A percentile compares a stretch with the other conserved stretches of the same genome.
phyloP scores from a whole-genome alignment of 2,797 vertebrate genomes.

The Crax fasciolata region DNA sequence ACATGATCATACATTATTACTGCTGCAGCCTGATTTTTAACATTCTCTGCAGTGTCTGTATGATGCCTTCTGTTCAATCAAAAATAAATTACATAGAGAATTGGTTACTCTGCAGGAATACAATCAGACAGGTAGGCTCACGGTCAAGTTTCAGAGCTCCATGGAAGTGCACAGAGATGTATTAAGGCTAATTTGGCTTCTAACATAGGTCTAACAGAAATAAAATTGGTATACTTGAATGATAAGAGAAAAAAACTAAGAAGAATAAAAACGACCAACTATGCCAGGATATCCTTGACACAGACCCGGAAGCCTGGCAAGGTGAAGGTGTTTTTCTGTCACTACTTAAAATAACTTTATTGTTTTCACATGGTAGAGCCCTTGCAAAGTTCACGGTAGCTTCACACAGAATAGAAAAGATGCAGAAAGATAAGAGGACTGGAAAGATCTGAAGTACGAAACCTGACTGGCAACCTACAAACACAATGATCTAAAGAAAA shows the following conservation, averaged over 20 bases:
- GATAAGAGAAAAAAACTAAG: background rate
- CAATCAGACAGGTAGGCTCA: background rate
- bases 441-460: background rate
- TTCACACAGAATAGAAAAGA: conserved; percentile 20
- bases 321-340: background rate
- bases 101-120: background rate
- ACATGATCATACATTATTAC: background rate
- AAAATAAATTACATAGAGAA: conserved; percentile 47
- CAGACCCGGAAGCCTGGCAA: background rate
- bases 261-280: background rate
- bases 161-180: background rate
- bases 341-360: conserved; percentile 22
- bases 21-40: background rate
- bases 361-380: background rate
- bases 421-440: background rate
- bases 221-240: background rate
- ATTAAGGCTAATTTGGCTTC: background rate
- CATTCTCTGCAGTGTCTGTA: background rate
- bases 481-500: background rate
- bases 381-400: background rate
- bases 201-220: conserved; percentile 7
- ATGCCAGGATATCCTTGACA: background rate
- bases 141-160: conserved; percentile 27
- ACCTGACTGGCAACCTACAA: conserved; percentile 4
- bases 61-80: background rate